Percentiles rank a stretch among this genome's conserved stretches.
These are phyloP conservation scores for Pteria penguin DNA, from an alignment of 2,888 invertebrate genomes.

Conservation along the genomic window DNA sequence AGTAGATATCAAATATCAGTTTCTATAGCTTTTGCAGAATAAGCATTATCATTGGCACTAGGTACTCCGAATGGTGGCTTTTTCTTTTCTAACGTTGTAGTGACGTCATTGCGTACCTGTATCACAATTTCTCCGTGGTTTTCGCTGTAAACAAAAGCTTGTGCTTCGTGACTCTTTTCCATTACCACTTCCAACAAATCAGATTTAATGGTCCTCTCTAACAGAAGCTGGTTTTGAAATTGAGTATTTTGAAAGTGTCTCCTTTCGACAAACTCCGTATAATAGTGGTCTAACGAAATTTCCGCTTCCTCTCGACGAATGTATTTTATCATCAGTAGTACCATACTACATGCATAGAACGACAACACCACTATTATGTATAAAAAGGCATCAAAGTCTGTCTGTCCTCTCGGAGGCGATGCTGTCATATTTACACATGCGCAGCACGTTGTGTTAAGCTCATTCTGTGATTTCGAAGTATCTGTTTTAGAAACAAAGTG, in stretches of 20 bases:
- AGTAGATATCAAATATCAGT: too few relatives aligned
- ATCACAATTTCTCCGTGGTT: too few relatives aligned
- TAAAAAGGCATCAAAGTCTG: conserved; percentile 57
- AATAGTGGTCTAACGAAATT: conserved; percentile 64
- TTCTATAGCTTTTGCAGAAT: too few relatives aligned
- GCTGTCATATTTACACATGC: background rate
- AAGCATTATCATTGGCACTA: too few relatives aligned
- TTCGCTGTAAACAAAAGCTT: too few relatives aligned
- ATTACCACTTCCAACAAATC: too few relatives aligned
- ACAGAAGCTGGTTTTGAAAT: conserved; percentile 44
- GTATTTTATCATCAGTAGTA: conserved; percentile 71
- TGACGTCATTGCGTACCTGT: too few relatives aligned
- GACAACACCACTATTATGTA: conserved; percentile 71
- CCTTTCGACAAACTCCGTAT: conserved; percentile 67
- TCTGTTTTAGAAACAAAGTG: too few relatives aligned
- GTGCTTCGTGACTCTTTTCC: too few relatives aligned
- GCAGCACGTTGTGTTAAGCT: background rate
- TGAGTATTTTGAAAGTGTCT: conserved; percentile 55
- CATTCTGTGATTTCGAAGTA: too few relatives aligned
- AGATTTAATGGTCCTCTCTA: conserved; percentile 29
- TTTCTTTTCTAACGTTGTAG: too few relatives aligned
- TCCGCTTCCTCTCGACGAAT: conserved; percentile 69
- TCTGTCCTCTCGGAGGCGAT: background rate
- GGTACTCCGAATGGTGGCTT: too few relatives aligned
- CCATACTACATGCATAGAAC: conserved; percentile 70